A percentile compares a stretch with the other conserved stretches of the same genome.
Evolutionary conservation across 2,888 invertebrate genomes (phyloP).

Genomic region (Agriopis aurantiaria): DNA sequence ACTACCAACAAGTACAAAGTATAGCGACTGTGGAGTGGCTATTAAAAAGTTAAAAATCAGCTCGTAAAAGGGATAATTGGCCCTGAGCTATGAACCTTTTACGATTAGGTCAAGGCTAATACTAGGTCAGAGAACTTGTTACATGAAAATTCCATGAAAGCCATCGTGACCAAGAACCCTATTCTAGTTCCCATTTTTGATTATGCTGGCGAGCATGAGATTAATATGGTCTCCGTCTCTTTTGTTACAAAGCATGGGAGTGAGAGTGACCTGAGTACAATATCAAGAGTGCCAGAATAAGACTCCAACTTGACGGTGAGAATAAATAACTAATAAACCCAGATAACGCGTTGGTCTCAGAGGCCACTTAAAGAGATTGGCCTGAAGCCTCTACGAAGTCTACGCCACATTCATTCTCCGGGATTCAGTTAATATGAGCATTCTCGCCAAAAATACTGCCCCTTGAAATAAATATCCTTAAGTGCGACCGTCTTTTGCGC

Average conservation of each 20-base stretch:
- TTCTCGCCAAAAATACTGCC: conserved; percentile 67
- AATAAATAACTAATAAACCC: conserved; percentile 83
- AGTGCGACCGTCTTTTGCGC: conserved; percentile 59
- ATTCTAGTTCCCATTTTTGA: background rate
- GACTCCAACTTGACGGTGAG: conserved; percentile 47
- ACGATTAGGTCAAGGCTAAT: conserved; percentile 17
- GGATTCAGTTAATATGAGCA: conserved; percentile 75
- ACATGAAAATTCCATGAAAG: conserved; percentile 73
- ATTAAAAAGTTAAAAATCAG: conserved; percentile 16
- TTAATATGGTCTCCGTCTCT: conserved; percentile 1
- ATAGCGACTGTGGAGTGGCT: background rate
- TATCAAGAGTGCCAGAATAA: background rate
- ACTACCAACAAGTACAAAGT: conserved; percentile 7
- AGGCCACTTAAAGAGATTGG: conserved; percentile 82
- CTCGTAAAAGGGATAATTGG: conserved; percentile 11
- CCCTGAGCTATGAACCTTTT: conserved; percentile 11
- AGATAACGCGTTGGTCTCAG: conserved; percentile 69
- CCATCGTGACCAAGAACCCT: conserved; percentile 45
- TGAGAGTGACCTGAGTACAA: background rate
- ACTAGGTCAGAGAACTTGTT: conserved; percentile 27
- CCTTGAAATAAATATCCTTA: conserved; percentile 75
- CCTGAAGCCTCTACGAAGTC: conserved; percentile 53
- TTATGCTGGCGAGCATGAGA: background rate
- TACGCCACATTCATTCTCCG: conserved; percentile 48
- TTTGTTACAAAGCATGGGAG: background rate